Evolutionary conservation across 2,797 vertebrate genomes (phyloP).

Genomic region (Crocidura indochinensis): DNA sequence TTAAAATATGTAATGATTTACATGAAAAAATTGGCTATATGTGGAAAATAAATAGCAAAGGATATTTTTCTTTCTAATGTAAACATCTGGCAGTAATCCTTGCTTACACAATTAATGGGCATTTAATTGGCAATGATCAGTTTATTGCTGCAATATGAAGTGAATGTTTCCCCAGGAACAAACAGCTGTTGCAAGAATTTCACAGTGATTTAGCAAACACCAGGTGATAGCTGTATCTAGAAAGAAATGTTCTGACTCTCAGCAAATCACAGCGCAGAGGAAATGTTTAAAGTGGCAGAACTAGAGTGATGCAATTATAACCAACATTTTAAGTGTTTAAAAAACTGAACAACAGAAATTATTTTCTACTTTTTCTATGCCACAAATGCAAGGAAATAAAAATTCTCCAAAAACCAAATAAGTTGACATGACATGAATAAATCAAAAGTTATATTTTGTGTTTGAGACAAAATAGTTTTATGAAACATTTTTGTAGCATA

Average conservation of each 20-base stretch:
- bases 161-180: conserved; percentile 95
- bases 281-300: conserved; percentile 65
- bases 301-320: conserved; percentile 61
- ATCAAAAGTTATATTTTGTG: conserved; percentile 72
- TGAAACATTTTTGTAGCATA: conserved; percentile 73
- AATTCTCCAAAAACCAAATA: conserved; percentile 69
- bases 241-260: conserved; percentile 88
- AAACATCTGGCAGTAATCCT: conserved; percentile 98
- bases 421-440: conserved; percentile 54
- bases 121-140: conserved; percentile 99
- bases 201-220: conserved; percentile 93
- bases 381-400: conserved; percentile 63
- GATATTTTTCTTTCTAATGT: conserved; percentile 96
- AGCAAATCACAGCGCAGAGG: conserved; percentile 72
- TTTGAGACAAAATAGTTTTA: conserved; percentile 52
- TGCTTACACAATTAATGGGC: conserved; percentile 99
- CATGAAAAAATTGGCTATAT: conserved; percentile 88
- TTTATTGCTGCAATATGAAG: conserved; percentile 97
- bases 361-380: conserved; percentile 52
- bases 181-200: conserved; percentile 96
- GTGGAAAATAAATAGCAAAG: conserved; percentile 92
- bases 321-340: conserved; percentile 49
- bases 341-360: conserved; percentile 51
- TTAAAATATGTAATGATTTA: conserved; percentile 83
- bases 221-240: conserved; percentile 93